Evolutionary conservation across 1,140 invertebrate species (phyloP), one percentile per base, ranked within the genome.

Genomic region (Drosophila repleta): DNA sequence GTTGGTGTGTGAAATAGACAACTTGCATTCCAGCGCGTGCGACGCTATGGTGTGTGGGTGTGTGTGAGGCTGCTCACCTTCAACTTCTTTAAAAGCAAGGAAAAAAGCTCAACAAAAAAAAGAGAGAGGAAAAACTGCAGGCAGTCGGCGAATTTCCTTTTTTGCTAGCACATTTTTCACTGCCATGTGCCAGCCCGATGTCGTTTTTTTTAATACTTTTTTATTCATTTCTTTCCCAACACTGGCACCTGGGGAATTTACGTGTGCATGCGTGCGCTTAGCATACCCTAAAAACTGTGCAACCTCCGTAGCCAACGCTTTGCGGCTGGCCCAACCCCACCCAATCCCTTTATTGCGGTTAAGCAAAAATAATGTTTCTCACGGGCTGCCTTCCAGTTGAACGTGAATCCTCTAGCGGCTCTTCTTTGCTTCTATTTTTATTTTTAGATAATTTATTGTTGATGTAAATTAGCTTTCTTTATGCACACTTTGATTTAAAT

Each of bases 1-100:
- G 71, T 78, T 78, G 79, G 79, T 82, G 79, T 82, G 79, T 82
- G 75, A 82, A 82, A 82, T 82, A 82, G 79, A 82, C 79, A 82
- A 83, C 74, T 74, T 82, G 76, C 74, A 80, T 64, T 80, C 73
- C 32, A 32, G 11, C 46, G 46, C 41, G 45, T 32, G 45, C 48
- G 41, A 43, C 18, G 41, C 49, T 35, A 66, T 60, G 56, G 53
- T 15, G 73, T 60, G 56, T 46, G 49, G 7, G 53, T 15, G 51
- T 32, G 18, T 32, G 45, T 52, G 24, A 39, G 29, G 24, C 46
- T 20, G 63, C 37, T 60, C 61, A 64, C 62, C 45, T 64, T 39
- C 62, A 61, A 66, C 64, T 73, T 73, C 64, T 67, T 67, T 49
- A 20, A 39, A 29, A 43, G 61, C 8, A 52, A 56, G 57, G 48